Evolutionary conservation across 2,797 vertebrate genomes (phyloP).

Genomic region (Cottoperca gobio): DNA sequence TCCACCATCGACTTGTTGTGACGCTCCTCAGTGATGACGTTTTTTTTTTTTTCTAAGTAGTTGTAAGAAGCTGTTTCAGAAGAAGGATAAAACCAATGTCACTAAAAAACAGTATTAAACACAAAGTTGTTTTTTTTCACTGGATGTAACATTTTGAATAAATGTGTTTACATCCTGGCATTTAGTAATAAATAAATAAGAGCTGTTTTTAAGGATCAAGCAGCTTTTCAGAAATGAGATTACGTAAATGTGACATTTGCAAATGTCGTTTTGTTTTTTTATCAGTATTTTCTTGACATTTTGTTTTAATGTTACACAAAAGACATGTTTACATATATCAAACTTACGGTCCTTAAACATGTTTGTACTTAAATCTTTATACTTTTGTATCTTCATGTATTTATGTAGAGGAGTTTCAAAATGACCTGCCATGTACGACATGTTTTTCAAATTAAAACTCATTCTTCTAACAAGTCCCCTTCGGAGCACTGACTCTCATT

Average conservation of each 20-base stretch:
- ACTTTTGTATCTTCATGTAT: background rate
- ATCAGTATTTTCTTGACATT: background rate
- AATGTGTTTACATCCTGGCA: slow-evolving; percentile 14
- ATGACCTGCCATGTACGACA: background rate
- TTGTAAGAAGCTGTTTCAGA: too few species aligned
- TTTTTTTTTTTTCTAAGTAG: too few species aligned
- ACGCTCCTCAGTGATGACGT: too few species aligned
- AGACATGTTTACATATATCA: too few species aligned
- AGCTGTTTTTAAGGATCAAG: background rate
- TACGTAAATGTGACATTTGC: background rate
- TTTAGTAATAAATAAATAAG: background rate
- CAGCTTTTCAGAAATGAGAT: background rate
- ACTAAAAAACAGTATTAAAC: too few species aligned
- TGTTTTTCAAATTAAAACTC: too few species aligned
- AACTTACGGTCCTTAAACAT: background rate
- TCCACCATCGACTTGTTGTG: too few species aligned
- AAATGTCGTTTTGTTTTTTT: background rate
- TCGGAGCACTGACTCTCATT: too few species aligned
- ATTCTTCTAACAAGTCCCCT: background rate
- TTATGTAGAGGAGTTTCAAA: background rate
- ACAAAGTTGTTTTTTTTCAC: too few species aligned
- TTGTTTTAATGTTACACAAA: background rate
- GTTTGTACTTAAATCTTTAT: background rate
- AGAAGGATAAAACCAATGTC: too few species aligned
- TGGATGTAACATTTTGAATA: background rate